Evolutionary conservation across 2,888 invertebrate genomes (phyloP), one percentile per base, ranked within the genome.

Genomic region (Dioctria rufipes): DNA sequence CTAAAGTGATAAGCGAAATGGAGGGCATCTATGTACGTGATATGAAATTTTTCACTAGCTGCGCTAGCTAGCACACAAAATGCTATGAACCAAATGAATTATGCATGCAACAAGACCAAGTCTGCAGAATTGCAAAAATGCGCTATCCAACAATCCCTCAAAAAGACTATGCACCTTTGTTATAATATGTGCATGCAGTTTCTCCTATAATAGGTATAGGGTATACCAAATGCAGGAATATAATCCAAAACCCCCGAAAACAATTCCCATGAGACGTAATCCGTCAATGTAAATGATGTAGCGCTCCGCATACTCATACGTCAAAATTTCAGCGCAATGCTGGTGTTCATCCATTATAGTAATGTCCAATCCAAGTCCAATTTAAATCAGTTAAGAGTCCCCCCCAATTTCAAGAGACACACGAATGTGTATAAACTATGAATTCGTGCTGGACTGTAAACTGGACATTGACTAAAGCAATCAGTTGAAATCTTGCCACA

Each of bases 81-180:
- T 40, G 43, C n/a, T 25, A 66, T 37, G 39, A 61, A 37, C 25
- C 6, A 54, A 40, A 39, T 71, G 54, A 71, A 71, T 71, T 71
- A 71, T 71, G 71, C 71, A 71, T 71, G 71, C 67, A 67, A 46
- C 67, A 49, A 49, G 67, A 67, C 46, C 46, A 49, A 49, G 67
- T 3, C 49, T 67, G 43, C 46, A 46, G 49, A 25, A 46, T 67
- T 67, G 49, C 46, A 67, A 46, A 67, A 67, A 37, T 13, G 49
- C 37, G 49, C 37, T 25, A 25, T 25, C 25, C 25, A 25, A 25
- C 25, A 25, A 25, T 25, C 67, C 25, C 67, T 13, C 46, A 8
- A 67, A 67, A 67, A 67, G 67, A 67, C 9, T 67, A 8, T 66
- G 66, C 66, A 37, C 37, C 39, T 63, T 40, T 66, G 42, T n/a